Conservation (phyloP, 2,797 vertebrate species). For the Tapera naevia region DNA sequence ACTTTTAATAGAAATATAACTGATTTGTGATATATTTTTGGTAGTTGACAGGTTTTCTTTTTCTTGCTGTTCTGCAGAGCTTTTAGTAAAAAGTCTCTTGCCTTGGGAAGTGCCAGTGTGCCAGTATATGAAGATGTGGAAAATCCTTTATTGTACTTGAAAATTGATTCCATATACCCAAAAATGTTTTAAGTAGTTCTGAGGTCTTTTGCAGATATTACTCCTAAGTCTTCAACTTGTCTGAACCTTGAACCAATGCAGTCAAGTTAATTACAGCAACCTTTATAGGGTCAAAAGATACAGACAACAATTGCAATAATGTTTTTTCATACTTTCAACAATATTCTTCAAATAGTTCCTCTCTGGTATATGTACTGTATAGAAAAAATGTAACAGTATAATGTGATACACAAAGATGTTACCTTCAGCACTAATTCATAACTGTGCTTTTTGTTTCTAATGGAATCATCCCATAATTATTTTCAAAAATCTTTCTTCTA, state of each 20-base stretch:
- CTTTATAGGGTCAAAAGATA: background rate
- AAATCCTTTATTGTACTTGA: background rate
- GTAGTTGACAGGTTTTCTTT: background rate
- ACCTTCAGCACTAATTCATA: background rate
- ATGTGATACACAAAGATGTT: background rate
- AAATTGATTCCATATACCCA: background rate
- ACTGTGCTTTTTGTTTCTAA: background rate
- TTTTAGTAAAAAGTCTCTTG: background rate
- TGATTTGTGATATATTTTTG: background rate
- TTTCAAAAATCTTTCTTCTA: background rate
- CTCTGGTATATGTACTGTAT: background rate
- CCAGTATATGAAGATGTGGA: background rate
- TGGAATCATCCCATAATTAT: background rate
- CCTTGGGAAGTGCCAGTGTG: background rate
- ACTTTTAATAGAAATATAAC: background rate
- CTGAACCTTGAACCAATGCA: background rate
- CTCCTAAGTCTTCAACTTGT: background rate
- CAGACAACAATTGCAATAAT: background rate
- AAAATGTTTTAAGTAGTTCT: background rate
- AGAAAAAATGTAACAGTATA: background rate
- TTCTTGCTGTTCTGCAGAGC: background rate
- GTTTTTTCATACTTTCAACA: background rate
- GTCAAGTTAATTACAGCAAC: background rate
- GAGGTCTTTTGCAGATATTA: background rate
- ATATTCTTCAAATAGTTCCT: background rate